Percentiles rank a stretch among this genome's conserved stretches.
Conservation (phyloP, 2,113 vertebrate genomes). For the Felis catus region DNA sequence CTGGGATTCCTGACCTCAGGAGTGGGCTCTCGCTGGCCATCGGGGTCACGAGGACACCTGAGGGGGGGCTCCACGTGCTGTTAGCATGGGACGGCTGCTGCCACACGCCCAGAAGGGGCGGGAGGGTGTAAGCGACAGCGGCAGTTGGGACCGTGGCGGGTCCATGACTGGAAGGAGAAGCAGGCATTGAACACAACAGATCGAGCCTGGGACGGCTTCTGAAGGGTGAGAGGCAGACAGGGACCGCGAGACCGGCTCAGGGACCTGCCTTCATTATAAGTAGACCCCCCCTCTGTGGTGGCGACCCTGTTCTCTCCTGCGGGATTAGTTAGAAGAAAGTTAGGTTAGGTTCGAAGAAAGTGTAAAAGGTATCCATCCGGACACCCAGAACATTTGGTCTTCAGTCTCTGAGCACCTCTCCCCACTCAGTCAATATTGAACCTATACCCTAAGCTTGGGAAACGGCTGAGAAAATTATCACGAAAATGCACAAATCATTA, state of each 20-base stretch:
- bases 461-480: background rate
- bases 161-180: too few relatives aligned
- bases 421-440: background rate
- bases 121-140: rapidly evolving
- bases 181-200: rapidly evolving
- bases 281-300: too few relatives aligned
- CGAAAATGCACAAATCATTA: background rate
- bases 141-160: too few relatives aligned
- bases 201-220: rapidly evolving
- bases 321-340: background rate
- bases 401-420: background rate
- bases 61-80: too few relatives aligned
- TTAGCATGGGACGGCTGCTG: background rate
- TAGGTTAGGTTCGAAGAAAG: background rate
- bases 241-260: background rate
- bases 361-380: background rate
- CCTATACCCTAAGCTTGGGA: background rate
- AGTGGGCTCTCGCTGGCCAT: background rate
- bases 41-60: background rate
- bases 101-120: background rate
- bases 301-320: background rate
- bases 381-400: background rate
- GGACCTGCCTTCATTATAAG: too few relatives aligned
- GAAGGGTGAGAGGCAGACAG: too few relatives aligned
- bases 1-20: slow-evolving; percentile 42